Evolutionary conservation across 2,797 vertebrate species (phyloP).

Genomic region (Petrocephalus sullivani): DNA sequence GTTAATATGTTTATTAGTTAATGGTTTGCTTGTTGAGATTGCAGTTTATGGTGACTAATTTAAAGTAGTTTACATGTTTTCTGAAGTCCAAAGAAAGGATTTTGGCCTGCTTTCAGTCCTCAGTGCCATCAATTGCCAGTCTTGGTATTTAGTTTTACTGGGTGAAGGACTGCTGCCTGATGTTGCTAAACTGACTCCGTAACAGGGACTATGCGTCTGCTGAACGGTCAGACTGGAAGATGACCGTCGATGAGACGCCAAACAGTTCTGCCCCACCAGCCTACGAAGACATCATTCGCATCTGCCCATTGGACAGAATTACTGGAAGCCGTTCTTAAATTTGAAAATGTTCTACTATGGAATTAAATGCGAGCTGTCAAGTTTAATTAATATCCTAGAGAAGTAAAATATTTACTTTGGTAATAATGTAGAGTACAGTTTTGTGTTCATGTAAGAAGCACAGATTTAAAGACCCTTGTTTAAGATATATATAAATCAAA

Average conservation of each 20-base stretch:
- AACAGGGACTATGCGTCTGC: conserved; percentile 20
- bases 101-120: background rate
- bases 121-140: background rate
- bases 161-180: background rate
- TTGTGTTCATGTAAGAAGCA: background rate
- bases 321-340: conserved; percentile 17
- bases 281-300: conserved; percentile 49
- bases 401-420: background rate
- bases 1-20: background rate
- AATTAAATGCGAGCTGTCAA: background rate
- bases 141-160: background rate
- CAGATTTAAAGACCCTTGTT: background rate
- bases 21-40: background rate
- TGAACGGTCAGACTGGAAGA: background rate
- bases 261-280: conserved; percentile 47
- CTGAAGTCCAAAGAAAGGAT: background rate
- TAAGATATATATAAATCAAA: background rate
- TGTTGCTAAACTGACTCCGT: background rate
- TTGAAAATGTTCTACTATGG: background rate
- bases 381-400: background rate
- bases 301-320: background rate
- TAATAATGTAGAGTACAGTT: background rate
- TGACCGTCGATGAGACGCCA: conserved; percentile 16
- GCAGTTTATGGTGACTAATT: background rate
- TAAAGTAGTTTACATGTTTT: background rate